Evolutionary conservation across 2,888 invertebrate genomes (phyloP).

Genomic region (Pachydiplax longipennis): DNA sequence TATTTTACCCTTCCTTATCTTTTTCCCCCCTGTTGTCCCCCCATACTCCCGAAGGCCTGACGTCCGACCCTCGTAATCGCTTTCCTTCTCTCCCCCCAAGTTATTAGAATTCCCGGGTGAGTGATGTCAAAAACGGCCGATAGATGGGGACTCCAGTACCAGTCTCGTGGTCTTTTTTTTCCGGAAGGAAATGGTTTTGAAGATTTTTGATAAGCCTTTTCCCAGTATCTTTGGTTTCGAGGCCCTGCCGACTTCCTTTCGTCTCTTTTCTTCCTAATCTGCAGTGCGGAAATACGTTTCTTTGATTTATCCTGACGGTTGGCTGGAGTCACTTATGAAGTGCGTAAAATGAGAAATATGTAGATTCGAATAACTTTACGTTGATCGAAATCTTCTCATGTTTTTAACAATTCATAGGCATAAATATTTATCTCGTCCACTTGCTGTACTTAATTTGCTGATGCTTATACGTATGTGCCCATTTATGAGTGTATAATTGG

Average conservation of each 20-base stretch:
- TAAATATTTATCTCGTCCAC: no score
- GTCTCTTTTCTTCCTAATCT: not conserved
- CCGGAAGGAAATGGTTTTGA: not conserved
- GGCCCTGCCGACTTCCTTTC: not conserved
- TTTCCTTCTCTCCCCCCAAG: not conserved
- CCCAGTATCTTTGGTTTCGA: not conserved
- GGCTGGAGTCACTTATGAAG: no score
- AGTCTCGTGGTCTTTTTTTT: not conserved
- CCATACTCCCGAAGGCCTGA: not conserved
- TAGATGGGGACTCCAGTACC: not conserved
- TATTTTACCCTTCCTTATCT: not conserved
- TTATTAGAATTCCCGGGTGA: not conserved
- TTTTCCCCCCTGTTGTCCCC: not conserved
- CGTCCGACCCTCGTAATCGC: not conserved
- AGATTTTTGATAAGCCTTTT: not conserved
- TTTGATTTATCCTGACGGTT: no score
- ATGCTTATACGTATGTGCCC: no score
- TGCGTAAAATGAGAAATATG: no score
- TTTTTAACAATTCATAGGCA: no score
- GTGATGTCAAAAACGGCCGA: not conserved
- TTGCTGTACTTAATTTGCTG: no score
- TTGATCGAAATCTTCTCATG: no score
- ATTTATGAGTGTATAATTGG: no score
- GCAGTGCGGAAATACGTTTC: not conserved
- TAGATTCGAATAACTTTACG: no score